Conservation (phyloP, 2,113 vertebrate genomes). For the Trogon melanurus region DNA sequence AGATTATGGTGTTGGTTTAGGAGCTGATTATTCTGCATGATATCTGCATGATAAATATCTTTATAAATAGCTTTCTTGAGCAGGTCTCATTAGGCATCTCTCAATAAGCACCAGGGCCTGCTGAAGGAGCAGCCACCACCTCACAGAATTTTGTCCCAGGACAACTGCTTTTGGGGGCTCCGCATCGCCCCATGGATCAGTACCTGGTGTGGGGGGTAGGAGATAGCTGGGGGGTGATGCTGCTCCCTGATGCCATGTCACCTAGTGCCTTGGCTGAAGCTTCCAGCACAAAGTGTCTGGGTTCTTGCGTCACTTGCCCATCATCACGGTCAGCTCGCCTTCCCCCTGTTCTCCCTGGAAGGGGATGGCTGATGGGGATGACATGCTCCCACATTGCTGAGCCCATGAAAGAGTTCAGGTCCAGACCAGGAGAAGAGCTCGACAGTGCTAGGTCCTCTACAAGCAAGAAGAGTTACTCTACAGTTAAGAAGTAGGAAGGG, state of each 20-base stretch:
- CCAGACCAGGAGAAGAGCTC: not conserved
- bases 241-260: accelerated
- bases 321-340: accelerated
- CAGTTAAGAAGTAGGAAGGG: not conserved
- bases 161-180: not conserved
- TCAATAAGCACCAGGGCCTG: not conserved
- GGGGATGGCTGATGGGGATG: not conserved
- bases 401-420: not conserved
- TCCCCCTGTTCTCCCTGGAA: not conserved
- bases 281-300: accelerated
- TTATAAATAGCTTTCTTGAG: not conserved
- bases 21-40: not conserved
- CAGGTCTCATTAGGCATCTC: not conserved
- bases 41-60: conserved; percentile 14
- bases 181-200: accelerated
- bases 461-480: not conserved
- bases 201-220: not conserved
- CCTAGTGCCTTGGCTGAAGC: not conserved
- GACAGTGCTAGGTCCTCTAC: not conserved
- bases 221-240: not conserved
- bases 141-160: accelerated
- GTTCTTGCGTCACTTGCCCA: not conserved
- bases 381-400: not conserved
- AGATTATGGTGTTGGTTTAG: not conserved
- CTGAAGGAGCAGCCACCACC: not conserved